Conservation (phyloP, 2,888 invertebrate genomes). For the Thecocarcelia acutangulata region DNA sequence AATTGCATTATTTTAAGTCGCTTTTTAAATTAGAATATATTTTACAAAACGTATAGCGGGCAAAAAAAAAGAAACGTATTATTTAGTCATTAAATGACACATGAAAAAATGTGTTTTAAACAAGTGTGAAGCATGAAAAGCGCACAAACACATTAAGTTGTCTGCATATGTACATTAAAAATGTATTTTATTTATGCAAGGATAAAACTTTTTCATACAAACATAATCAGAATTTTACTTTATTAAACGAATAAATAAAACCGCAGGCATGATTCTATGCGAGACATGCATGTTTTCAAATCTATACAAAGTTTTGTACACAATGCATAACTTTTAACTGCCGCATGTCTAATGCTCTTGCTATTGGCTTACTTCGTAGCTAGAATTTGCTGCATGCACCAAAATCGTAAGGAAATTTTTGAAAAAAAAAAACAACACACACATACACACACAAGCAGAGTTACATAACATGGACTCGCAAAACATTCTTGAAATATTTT, state of each 20-base stretch:
- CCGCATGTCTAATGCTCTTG: conserved; percentile 9
- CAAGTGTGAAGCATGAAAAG: conserved; percentile 48
- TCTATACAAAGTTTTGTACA: conserved; percentile 26
- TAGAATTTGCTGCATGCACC: conserved; percentile 43
- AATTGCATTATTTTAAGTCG: too few relatives aligned
- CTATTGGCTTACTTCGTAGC: neutral
- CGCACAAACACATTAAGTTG: conserved; percentile 25
- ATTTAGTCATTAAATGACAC: too few relatives aligned
- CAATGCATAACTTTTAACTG: conserved; percentile 29
- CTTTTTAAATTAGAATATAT: too few relatives aligned
- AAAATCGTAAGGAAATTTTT: conserved; percentile 18
- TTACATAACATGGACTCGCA: conserved; percentile 17
- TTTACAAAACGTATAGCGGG: too few relatives aligned
- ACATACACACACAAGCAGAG: conserved; percentile 11
- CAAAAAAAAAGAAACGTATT: too few relatives aligned
- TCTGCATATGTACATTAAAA: too few relatives aligned
- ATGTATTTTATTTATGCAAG: neutral
- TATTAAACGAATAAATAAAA: conserved; percentile 69
- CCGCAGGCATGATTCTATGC: conserved; percentile 67
- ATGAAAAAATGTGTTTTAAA: neutral
- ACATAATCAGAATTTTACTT: conserved; percentile 64
- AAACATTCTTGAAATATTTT: conserved; percentile 36
- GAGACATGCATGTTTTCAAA: conserved; percentile 9
- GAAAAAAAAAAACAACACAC: conserved; percentile 41
- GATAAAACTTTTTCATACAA: conserved; percentile 35